These are phyloP conservation scores for Neotoxoptera formosana DNA, from an alignment of 1,140 invertebrate genomes.

Conservation along the genomic window DNA sequence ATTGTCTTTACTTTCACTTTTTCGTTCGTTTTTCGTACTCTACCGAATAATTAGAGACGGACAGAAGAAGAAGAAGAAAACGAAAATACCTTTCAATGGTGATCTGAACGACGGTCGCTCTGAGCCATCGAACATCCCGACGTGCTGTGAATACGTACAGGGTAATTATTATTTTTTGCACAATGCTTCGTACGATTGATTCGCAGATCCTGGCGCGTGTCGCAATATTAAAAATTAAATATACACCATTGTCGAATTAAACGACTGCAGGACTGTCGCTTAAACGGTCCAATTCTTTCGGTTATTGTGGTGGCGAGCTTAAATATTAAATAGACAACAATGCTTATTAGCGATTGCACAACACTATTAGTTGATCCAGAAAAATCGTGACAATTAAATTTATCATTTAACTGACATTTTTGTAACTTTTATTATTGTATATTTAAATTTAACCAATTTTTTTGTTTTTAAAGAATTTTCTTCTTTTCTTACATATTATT, in stretches of 20 bases:
- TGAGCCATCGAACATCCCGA: not conserved
- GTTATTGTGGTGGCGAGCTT: not conserved
- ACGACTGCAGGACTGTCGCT: not conserved
- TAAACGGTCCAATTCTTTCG: not conserved
- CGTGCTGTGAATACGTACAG: not conserved
- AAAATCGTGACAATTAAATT: not conserved
- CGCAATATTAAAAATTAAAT: not conserved
- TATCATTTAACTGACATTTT: not conserved
- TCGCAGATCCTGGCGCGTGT: not conserved
- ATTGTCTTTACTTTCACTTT: not conserved
- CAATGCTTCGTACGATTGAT: not conserved
- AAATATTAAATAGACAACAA: not conserved
- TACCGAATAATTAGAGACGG: not conserved
- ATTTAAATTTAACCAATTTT: not conserved
- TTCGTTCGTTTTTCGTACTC: not conserved
- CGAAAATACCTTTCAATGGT: not conserved
- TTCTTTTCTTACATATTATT: not conserved
- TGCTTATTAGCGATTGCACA: not conserved
- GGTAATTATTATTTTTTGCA: slow-evolving; percentile 13
- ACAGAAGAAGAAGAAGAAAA: not conserved
- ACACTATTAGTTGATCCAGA: not conserved
- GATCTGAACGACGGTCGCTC: not conserved
- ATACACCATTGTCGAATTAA: not conserved
- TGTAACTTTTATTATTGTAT: not conserved
- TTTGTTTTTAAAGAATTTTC: not conserved